Percentiles rank a stretch among this genome's conserved stretches.
Evolutionary conservation across 2,797 vertebrate species (phyloP).

Genomic region (Gouania willdenowi): DNA sequence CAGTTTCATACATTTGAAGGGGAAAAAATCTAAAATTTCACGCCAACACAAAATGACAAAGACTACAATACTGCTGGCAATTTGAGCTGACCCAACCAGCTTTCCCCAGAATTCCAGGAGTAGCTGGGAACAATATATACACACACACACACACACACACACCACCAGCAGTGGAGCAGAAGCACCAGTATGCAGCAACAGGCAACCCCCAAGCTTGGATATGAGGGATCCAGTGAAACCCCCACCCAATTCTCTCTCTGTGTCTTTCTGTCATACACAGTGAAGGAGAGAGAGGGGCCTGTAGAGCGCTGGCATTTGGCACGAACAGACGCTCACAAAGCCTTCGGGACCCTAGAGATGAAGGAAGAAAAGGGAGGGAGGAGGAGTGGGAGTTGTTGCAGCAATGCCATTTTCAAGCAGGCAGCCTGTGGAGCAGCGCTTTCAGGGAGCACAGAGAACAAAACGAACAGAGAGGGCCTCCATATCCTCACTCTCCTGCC

Average conservation of each 20-base stretch:
- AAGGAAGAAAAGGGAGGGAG: constrained; percentile 24
- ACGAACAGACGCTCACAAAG: constrained; percentile 57
- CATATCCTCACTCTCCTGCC: neutral
- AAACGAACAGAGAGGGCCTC: constrained; percentile 8
- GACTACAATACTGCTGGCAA: constrained; percentile 29
- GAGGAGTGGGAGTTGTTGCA: constrained; percentile 18
- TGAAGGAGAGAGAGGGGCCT: neutral
- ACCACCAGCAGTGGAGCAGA: constrained; percentile 16
- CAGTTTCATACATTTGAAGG: neutral
- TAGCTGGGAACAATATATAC: constrained; percentile 39
- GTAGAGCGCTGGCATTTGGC: constrained; percentile 59
- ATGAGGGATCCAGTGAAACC: constrained; percentile 34
- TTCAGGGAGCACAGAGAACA: constrained; percentile 34
- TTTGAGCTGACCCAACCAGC: constrained; percentile 29
- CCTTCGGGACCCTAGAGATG: constrained; percentile 43
- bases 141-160: constrained; percentile 8
- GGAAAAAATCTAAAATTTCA: neutral
- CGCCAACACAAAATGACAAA: constrained; percentile 19
- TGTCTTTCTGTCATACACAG: constrained; percentile 7
- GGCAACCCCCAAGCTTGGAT: constrained; percentile 23
- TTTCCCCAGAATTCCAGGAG: constrained; percentile 51
- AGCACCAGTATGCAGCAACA: constrained; percentile 23
- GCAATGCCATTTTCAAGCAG: constrained; percentile 47
- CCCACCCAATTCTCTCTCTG: constrained; percentile 12
- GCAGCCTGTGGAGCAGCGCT: constrained; percentile 45